Evolutionary conservation across 2,888 invertebrate species (phyloP), one percentile per base, ranked within the genome.

Genomic region (Nasonia oneida): DNA sequence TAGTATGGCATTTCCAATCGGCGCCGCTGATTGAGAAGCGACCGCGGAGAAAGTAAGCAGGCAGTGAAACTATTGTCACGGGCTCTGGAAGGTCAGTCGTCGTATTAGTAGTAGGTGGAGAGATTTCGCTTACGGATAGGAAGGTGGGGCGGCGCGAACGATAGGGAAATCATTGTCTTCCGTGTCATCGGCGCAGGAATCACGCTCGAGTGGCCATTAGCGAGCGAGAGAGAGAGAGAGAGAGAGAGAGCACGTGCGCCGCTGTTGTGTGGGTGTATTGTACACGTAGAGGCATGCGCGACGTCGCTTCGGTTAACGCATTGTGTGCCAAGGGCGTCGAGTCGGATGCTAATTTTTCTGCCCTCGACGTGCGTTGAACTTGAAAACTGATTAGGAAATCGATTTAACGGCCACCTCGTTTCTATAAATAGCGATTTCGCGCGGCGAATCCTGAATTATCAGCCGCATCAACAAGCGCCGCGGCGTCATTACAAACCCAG

Each of bases 151-250:
- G 57, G 29, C 42, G 14, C 70, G 81, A 83, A 85, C 75, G 74
- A 79, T 61, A 76, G 80, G 79, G 71, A 81, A 86, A 83, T 81
- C 71, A 83, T 86, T 82, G 82, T 71, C 76, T 76, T 84, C 73
- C 78, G 70, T 84, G 85, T 87, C 87, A 87, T 88, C 86, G 77
- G 75, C 29, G 29, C 85, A 75, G 88, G 84, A 89, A 88, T 87
- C 78, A 86, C 83, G 81, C 87, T 81, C 83, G 85, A 87, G 77
- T 86, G 88, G 76, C 73, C 71, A 61, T 85, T 67, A 80, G 75
- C 33, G 79, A 70, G 78, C 33, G 81, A 15, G 29, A 1, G 29
- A 29, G 29, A 29, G 29, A 29, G 29, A 29, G 18, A 77, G 73
- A 29, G 29, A 29, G 29, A 29, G 29, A 29, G 18, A 77, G 73